A percentile compares a stretch with the other conserved stretches of the same genome.
Conservation (phyloP, 1,140 invertebrate species). For the Tigriopus japonicus region DNA sequence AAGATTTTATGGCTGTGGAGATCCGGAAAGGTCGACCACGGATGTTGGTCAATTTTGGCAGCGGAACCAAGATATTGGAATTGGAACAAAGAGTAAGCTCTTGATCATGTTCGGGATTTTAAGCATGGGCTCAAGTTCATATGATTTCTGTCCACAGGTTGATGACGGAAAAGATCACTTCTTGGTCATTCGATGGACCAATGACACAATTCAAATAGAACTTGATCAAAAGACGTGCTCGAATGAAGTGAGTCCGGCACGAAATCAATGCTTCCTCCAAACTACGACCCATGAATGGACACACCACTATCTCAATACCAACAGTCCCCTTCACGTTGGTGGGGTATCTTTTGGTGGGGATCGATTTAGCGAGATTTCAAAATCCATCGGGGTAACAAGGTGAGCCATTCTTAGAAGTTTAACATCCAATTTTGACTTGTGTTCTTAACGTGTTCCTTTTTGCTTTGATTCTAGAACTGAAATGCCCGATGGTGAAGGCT, state of each 20-base stretch:
- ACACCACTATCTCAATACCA: conserved; percentile 64
- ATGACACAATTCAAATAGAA: background rate
- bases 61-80: conserved; percentile 2
- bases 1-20: conserved; percentile 15
- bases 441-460: background rate
- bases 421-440: background rate
- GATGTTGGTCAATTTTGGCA: conserved; percentile 14
- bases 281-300: conserved; percentile 36
- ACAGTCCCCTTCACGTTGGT: conserved; percentile 67
- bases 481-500: conserved; percentile 41
- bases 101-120: background rate
- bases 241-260: background rate
- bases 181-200: conserved; percentile 1
- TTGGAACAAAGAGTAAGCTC: background rate
- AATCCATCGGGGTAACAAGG: conserved; percentile 24
- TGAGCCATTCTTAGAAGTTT: background rate
- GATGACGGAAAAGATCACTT: conserved; percentile 1
- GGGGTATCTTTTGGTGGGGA: conserved; percentile 45
- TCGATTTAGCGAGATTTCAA: conserved; percentile 30
- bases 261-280: conserved; percentile 4
- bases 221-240: conserved; percentile 8
- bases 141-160: background rate
- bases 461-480: conserved; percentile 28
- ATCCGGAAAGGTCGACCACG: conserved; percentile 2
- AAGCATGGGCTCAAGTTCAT: too few relatives aligned